These are phyloP conservation scores for Cyrtonyx montezumae DNA, from an alignment of 2,113 vertebrate species.

Conservation along the genomic window DNA sequence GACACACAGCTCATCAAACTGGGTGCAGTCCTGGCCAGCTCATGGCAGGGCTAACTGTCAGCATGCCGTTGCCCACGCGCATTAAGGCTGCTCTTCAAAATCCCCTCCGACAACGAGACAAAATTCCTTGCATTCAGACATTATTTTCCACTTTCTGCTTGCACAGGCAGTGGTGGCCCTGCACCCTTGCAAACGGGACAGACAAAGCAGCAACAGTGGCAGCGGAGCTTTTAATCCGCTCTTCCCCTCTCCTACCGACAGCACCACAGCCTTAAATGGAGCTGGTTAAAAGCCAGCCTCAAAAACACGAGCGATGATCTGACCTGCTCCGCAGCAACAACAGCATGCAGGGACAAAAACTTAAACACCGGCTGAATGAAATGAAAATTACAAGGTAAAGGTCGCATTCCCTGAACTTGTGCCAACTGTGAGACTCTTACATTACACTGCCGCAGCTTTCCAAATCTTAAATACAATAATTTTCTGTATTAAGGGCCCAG, in stretches of 20 bases:
- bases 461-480: conserved; percentile 61
- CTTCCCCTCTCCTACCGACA: background rate
- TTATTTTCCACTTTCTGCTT: background rate
- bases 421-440: conserved; percentile 16
- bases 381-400: conserved; percentile 60
- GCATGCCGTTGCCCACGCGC: background rate
- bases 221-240: background rate
- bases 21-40: background rate
- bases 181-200: background rate
- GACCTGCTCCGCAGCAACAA: background rate
- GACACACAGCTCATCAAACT: background rate
- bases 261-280: background rate
- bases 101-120: background rate
- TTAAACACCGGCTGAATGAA: conserved; percentile 9
- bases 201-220: background rate
- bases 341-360: background rate
- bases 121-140: background rate
- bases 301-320: background rate
- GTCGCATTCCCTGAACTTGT: background rate
- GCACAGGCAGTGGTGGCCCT: background rate
- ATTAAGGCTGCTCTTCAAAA: background rate
- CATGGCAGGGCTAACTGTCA: background rate
- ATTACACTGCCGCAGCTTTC: background rate
- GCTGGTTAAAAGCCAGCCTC: background rate
- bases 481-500: conserved; percentile 54